Evolutionary conservation across 2,113 vertebrate genomes (phyloP), one percentile per base, ranked within the genome.

Genomic region (Syrmaticus mikado): DNA sequence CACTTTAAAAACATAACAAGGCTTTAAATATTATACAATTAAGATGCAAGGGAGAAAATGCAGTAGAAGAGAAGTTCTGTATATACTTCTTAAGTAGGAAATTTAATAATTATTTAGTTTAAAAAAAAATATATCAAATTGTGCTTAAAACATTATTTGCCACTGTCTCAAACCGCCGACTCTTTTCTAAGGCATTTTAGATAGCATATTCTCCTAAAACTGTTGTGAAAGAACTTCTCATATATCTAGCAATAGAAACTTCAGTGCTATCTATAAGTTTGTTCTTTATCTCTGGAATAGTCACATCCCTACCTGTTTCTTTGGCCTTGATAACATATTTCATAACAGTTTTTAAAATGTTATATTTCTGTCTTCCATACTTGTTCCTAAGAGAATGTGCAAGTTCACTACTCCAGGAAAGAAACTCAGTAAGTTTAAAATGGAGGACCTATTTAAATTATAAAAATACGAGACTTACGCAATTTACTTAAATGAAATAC

Each of bases 1-100:
- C 53, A 70, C 60, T 95, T 89, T 82, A 80, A 80, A 94, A 93
- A 89, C 85, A 87, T 91, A 92, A 94, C 62, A 22, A 85, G 38
- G 55, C 46, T 94, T 95, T 89, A 93, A 93, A 74, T 87, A 58
- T 73, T 91, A 93, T 65, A 82, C 73, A 62, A 45, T 11, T 3
- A 95, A 92, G 46, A 93, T 34, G 14, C 19, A 89, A 66, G 45
- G 5, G 10, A 6, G 11, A 10, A 74, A 86, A 82, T 20, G 70
- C 34, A 92, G 66, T 22, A 68, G n/a, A 75, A 83, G 17, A 77
- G 22, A 71, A 64, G 8, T 0, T 46, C 73, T 86, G 79, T 27
- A 57, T 67, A 11, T 3, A 53, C 11, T 40, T 60, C 32, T 58
- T 83, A 53, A 66, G 83, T 34, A 43, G 11, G 3, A 1, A 77